A percentile compares a stretch with the other conserved stretches of the same genome.
These are phyloP conservation scores for Pelecanoides urinatrix DNA, from an alignment of 2,113 vertebrate species.

Conservation along the genomic window DNA sequence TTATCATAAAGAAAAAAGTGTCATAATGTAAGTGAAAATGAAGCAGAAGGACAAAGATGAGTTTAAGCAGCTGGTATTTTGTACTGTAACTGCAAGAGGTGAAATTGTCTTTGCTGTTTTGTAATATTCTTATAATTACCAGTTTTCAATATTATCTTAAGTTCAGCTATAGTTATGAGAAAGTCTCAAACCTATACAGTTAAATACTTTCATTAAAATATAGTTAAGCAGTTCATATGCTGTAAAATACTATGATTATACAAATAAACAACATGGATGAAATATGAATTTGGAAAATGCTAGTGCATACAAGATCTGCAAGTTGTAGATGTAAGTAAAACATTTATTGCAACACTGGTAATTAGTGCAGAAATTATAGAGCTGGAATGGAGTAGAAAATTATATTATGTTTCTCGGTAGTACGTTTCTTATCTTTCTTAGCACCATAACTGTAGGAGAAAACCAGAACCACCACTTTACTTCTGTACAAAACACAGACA, in stretches of 20 bases:
- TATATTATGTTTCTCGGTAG: background rate
- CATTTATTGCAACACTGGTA: background rate
- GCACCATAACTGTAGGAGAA: background rate
- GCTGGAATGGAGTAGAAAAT: background rate
- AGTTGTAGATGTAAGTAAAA: background rate
- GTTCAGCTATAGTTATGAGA: slow-evolving; percentile 30
- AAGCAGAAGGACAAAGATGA: slow-evolving; percentile 53
- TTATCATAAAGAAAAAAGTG: slow-evolving; percentile 53
- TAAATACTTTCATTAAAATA: slow-evolving; percentile 52
- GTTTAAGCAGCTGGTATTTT: slow-evolving; percentile 17
- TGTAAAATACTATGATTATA: background rate
- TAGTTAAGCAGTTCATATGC: background rate
- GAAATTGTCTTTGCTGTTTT: slow-evolving; percentile 47
- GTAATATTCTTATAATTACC: slow-evolving; percentile 26
- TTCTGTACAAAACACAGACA: background rate
- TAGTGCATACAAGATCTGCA: background rate
- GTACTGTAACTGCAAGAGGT: slow-evolving; percentile 42
- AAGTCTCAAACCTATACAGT: slow-evolving; percentile 28
- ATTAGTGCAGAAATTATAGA: background rate
- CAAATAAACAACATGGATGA: background rate
- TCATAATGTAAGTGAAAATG: slow-evolving; percentile 57
- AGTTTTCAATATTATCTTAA: slow-evolving; percentile 47
- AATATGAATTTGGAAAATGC: background rate
- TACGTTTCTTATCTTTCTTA: background rate
- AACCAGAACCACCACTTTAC: background rate